Evolutionary conservation across 2,113 vertebrate species (phyloP), one percentile per base, ranked within the genome.

Genomic region (Oenanthe melanoleuca): DNA sequence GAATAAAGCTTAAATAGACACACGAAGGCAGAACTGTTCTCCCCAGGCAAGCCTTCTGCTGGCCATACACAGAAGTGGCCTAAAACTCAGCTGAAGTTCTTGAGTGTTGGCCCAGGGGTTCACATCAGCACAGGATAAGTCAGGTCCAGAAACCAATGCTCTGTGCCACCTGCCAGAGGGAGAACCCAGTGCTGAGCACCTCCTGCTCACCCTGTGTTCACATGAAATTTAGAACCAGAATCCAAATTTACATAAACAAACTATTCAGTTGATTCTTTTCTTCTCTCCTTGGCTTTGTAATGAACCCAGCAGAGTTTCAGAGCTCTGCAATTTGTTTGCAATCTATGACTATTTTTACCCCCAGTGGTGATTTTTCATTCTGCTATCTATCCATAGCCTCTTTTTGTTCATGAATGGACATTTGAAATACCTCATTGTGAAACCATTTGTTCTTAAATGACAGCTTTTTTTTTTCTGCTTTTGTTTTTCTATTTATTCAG

Each of bases 111-210:
- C 52, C 61, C 67, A 47, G 56, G 34, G 6, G 4, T 12, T 70
- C 57, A 10, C 34, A 28, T 24, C 52, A 52, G 44, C 29, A 45
- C n/a, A 40, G 34, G 33, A 9, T 14, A 79, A 56, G 33, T 22
- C 12, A 24, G 18, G 33, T 52, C 34, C 49, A 67, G 34, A 72
- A 72, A 21, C 53, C n/a, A 29, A 31, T 0, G 0, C 13, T 28
- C 34, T 72, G 50, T 77, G 44, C 34, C 33, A 64, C 23, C 37
- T 38, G 31, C 57, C 44, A 34, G 20, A 29, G 37, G 34, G 14
- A 63, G 17, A 57, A 6, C n/a, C 37, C 28, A 40, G 7, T 29
- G 31, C 63, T 65, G 37, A 63, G 67, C 60, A 66, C 34, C 45
- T 60, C 61, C 45, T 86, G 16, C 55, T 78, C 56, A 23, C 15